Base-by-base conservation (phyloP, 2,797 vertebrate genomes). In the Anguilla pacifica region DNA sequence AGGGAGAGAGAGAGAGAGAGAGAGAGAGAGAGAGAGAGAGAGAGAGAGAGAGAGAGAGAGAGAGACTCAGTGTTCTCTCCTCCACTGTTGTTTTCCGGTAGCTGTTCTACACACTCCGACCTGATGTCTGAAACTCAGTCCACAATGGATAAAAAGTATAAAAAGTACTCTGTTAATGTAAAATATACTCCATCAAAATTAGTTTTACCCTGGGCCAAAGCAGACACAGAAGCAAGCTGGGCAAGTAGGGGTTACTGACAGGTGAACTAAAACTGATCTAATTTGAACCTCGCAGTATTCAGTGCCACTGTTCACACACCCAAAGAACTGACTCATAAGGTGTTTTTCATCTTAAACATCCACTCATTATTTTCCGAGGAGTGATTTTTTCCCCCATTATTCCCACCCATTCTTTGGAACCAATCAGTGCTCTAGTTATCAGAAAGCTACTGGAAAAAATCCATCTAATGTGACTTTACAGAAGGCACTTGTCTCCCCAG, bases 31-130 rank as follows among this genome's bases (percentile, higher is more conserved):
- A 28, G 46, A 28, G 46, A 84, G 17, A 84, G 81, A 83, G 91
- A 43, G 39, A 39, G 2, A 39, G 39, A 39, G 39, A 39, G 39
- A 39, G 39, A 39, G 39, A 28, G 19, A 84, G 82, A 84, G 88
- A 64, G 61, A 43, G 86, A 70, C 61, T 84, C 88, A 86, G 90
- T 91, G 93, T 90, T 93, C 92, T 91, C 88, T 83, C n/a, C 70
- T 72, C 70, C 28, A 72, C 90, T 92, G 89, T 90, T 84, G 90
- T 86, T 31, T 86, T 49, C 83, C 90, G 89, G 88, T 91, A 90
- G 57, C 17, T 43, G 86, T 46, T 49, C 53, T 3, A 87, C 7
- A 82, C 81, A 72, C 49, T 4, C 31, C 67, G 51, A 6, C 57
- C 88, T 86, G 88, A 88, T 86, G 85, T 59, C 79, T 51, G 90